Evolutionary conservation across 92 coral and sea anemone genomes (phyloP), one percentile per base, ranked within the genome.

Genomic region (Epizoanthus illoricatus): DNA sequence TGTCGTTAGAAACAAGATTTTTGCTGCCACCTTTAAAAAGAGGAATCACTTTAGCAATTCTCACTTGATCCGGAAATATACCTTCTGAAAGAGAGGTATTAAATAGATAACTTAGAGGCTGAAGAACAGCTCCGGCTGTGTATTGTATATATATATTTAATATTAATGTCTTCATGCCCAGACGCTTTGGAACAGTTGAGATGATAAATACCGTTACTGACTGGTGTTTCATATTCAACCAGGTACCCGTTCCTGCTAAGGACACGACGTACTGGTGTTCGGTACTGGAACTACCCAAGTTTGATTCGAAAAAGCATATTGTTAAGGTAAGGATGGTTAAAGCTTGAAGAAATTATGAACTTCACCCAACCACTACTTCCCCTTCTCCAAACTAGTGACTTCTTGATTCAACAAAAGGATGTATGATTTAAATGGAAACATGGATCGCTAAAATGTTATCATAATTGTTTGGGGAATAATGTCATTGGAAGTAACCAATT

Each of bases 191-290:
- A 42, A 47, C 39, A 40, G 45, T 73, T 57, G 33, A 28, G 33
- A 28, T 28, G 33, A 28, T 28, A 28, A 28, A 28, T 28, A 28
- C 2, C 36, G 2, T 28, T 28, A 28, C 36, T 28, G 0, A 1
- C 36, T 28, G 36, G 36, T 28, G 36, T 28, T 28, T 28, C 36
- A 28, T 28, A 28, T 28, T 28, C 2, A 28, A 28, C 36, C 36
- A 28, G 36, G 36, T 28, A 28, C 36, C 36, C 36, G 1, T 28
- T 28, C 0, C 36, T 21, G 19, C 84, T 59, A 74, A 75, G 4
- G 85, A 85, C 66, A 89, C 92, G 11, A 89, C 88, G 33, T 89
- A 89, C 62, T 84, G 82, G 88, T 89, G 89, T 59, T 21, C 83
- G 2, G 84, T 89, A 79, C 5, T 74, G 47, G 81, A 75, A 68